phyloP scores from a whole-genome alignment of 2,113 vertebrate species.

The Marcusenius ussheri region DNA sequence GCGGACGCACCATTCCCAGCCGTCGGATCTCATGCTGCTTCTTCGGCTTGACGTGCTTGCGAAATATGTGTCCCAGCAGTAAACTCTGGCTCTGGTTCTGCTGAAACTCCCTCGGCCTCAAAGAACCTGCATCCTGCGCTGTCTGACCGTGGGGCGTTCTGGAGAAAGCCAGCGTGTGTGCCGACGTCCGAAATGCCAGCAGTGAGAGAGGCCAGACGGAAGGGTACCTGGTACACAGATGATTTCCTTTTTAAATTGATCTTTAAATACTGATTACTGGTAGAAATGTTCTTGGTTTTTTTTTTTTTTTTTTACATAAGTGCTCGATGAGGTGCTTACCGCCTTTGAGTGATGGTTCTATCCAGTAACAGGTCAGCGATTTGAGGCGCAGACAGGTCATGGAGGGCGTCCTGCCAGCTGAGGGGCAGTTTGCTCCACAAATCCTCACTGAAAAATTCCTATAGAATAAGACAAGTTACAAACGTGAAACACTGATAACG shows the following conservation, averaged over 20 bases:
- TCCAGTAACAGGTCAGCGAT: conserved; percentile 69
- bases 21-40: conserved; percentile 84
- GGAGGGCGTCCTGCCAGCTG: conserved; percentile 65
- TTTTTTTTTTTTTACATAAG: not conserved
- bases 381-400: conserved; percentile 59
- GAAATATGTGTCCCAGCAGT: conserved; percentile 71
- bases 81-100: conserved; percentile 75
- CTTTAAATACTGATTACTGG: not conserved
- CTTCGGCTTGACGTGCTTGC: conserved; percentile 86
- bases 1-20: conserved; percentile 63
- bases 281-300: not conserved
- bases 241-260: not conserved
- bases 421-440: conserved; percentile 72
- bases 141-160: conserved; percentile 35
- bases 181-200: conserved; percentile 69
- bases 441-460: conserved; percentile 85
- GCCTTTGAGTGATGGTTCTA: conserved; percentile 35
- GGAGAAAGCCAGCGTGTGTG: conserved; percentile 65
- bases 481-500: not conserved
- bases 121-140: not conserved
- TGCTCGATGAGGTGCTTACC: conserved; percentile 34
- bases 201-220: conserved; percentile 80
- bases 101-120: conserved; percentile 63
- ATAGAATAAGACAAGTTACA: not conserved
- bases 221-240: conserved; percentile 57